Evolutionary conservation across 2,888 invertebrate species (phyloP).

Genomic region (Cheilosia vulpina): DNA sequence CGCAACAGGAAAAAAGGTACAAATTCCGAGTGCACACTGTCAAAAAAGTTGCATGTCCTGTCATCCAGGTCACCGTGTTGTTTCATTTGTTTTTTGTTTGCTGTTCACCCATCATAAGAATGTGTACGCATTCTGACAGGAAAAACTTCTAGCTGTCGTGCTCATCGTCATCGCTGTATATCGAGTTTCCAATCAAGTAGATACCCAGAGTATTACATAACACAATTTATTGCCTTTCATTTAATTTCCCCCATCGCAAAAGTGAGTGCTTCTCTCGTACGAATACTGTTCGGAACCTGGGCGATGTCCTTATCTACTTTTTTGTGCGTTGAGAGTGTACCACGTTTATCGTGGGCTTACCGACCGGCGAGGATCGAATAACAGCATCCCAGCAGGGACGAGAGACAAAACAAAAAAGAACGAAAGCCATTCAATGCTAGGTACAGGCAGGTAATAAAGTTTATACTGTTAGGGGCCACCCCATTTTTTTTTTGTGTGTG

Average conservation of each 20-base stretch:
- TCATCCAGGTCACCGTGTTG: slow-evolving; percentile 39
- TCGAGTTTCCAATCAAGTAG: slow-evolving; percentile 70
- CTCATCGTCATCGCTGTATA: slow-evolving; percentile 50
- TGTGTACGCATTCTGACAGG: slow-evolving; percentile 45
- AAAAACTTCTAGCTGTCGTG: slow-evolving; percentile 31
- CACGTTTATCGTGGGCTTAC: slow-evolving; percentile 35
- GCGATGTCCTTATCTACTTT: slow-evolving; percentile 34
- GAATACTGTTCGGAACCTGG: slow-evolving; percentile 32
- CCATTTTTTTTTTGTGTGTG: slow-evolving; percentile 4
- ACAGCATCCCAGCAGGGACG: slow-evolving; percentile 39
- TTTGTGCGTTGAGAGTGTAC: slow-evolving; percentile 27
- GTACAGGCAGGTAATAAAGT: slow-evolving; percentile 61
- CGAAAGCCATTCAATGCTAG: slow-evolving; percentile 21
- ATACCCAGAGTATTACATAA: slow-evolving; percentile 70
- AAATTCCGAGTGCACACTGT: slow-evolving; percentile 50
- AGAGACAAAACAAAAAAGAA: not conserved
- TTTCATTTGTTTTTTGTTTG: not conserved
- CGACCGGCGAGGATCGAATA: slow-evolving; percentile 61
- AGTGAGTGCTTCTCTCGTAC: slow-evolving; percentile 6
- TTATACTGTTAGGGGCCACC: slow-evolving; percentile 39
- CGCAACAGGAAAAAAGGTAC: not conserved
- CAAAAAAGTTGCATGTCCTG: slow-evolving; percentile 60
- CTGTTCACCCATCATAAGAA: slow-evolving; percentile 10
- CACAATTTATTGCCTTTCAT: slow-evolving; percentile 73
- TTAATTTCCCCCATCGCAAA: slow-evolving; percentile 58